Conservation (phyloP, 2,113 vertebrate species). For the Psittacara wagleri region DNA sequence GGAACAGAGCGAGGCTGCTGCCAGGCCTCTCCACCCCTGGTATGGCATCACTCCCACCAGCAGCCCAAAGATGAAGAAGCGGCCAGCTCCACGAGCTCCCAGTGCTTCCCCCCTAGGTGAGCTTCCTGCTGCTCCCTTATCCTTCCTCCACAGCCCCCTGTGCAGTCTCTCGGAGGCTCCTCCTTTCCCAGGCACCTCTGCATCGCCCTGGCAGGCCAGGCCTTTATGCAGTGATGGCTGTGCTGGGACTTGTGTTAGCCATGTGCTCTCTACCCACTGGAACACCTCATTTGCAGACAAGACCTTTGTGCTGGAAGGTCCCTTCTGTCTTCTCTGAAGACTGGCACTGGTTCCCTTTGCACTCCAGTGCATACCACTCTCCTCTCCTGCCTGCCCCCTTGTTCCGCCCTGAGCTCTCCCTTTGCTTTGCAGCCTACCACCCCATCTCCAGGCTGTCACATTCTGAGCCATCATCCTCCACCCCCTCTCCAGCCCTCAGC, state of each 20-base stretch:
- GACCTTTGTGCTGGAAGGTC: background rate
- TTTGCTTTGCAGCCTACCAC: constrained; percentile 66
- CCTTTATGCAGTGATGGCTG: background rate
- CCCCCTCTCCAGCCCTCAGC: constrained; percentile 91
- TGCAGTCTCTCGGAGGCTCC: background rate
- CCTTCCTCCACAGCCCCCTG: background rate
- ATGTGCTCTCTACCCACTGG: background rate
- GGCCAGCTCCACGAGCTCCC: constrained; percentile 85
- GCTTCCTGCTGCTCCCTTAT: background rate
- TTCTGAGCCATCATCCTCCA: constrained; percentile 88
- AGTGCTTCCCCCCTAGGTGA: constrained; percentile 75
- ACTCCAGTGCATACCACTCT: background rate
- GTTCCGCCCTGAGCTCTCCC: background rate
- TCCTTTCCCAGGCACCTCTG: background rate
- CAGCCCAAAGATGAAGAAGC: constrained; percentile 84
- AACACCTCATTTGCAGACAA: background rate
- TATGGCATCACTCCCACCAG: constrained; percentile 90
- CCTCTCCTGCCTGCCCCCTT: background rate
- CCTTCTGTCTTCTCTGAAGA: background rate
- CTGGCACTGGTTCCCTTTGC: background rate
- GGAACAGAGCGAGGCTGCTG: constrained; percentile 15
- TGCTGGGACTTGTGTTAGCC: background rate
- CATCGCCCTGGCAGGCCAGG: background rate
- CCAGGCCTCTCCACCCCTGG: constrained; percentile 87
- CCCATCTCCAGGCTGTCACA: constrained; percentile 73